Percentiles rank a stretch among this genome's conserved stretches.
Evolutionary conservation across 2,113 vertebrate species (phyloP).

Genomic region (Rousettus leschenaultii): DNA sequence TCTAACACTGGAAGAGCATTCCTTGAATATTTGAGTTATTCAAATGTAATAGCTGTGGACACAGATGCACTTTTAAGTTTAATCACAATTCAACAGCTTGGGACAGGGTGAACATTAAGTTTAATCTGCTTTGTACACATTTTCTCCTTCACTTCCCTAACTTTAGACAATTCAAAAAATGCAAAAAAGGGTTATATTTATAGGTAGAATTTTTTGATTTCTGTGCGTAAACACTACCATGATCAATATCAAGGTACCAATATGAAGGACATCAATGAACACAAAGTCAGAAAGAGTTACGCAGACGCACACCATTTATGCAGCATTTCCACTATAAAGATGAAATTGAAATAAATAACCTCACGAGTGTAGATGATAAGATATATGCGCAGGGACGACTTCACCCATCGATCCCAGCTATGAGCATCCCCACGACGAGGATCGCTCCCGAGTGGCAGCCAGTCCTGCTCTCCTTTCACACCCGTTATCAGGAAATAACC

Average conservation of each 20-base stretch:
- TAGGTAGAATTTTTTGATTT: not conserved
- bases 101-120: not conserved
- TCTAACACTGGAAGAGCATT: not conserved
- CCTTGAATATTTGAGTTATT: constrained; percentile 10
- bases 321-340: not conserved
- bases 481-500: not conserved
- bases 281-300: not conserved
- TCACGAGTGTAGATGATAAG: not conserved
- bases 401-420: not conserved
- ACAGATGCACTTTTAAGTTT: not conserved
- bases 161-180: not conserved
- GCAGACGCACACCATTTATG: not conserved
- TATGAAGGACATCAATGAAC: not conserved
- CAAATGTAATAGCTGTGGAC: not conserved
- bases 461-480: not conserved
- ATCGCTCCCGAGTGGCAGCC: not conserved
- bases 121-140: not conserved
- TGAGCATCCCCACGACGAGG: too few relatives aligned
- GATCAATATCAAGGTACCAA: not conserved
- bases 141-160: not conserved
- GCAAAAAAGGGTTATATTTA: not conserved
- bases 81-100: not conserved
- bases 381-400: not conserved
- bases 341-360: not conserved
- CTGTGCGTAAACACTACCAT: not conserved